These are phyloP conservation scores for Xiphias gladius DNA, from an alignment of 2,113 vertebrate genomes.

Conservation along the genomic window DNA sequence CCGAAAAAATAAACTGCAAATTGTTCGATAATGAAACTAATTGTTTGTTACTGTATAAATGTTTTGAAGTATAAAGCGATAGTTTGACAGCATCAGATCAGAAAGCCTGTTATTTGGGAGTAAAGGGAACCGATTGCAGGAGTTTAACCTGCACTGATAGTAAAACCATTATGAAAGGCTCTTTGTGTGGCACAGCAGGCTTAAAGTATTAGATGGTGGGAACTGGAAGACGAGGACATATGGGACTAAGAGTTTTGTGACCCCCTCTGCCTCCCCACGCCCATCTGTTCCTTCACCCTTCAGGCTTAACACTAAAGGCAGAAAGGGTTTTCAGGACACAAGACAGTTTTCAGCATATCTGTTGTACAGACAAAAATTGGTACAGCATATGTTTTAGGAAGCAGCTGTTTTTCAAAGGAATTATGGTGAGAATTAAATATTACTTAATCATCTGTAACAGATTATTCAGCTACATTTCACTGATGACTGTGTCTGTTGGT, in stretches of 20 bases:
- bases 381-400: neutral
- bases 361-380: neutral
- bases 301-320: slow-evolving; percentile 62
- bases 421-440: slow-evolving; percentile 16
- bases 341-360: slow-evolving; percentile 10
- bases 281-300: slow-evolving; percentile 80
- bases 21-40: neutral
- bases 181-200: slow-evolving; percentile 72
- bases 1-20: no score
- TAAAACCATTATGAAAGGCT: slow-evolving; percentile 47
- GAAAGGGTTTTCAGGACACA: slow-evolving; percentile 42
- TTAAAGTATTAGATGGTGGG: slow-evolving; percentile 69
- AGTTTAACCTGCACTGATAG: slow-evolving; percentile 36
- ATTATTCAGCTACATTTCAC: slow-evolving; percentile 14
- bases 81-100: no score
- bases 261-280: slow-evolving; percentile 58
- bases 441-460: slow-evolving; percentile 8
- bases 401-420: slow-evolving; percentile 12
- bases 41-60: no score
- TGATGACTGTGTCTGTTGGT: neutral
- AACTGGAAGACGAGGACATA: slow-evolving; percentile 76
- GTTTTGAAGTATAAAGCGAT: no score
- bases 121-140: slow-evolving; percentile 26
- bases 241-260: slow-evolving; percentile 76
- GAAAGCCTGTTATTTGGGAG: neutral